phyloP scores from a whole-genome alignment of 2,888 invertebrate genomes.

The Drosophila aldrichi region DNA sequence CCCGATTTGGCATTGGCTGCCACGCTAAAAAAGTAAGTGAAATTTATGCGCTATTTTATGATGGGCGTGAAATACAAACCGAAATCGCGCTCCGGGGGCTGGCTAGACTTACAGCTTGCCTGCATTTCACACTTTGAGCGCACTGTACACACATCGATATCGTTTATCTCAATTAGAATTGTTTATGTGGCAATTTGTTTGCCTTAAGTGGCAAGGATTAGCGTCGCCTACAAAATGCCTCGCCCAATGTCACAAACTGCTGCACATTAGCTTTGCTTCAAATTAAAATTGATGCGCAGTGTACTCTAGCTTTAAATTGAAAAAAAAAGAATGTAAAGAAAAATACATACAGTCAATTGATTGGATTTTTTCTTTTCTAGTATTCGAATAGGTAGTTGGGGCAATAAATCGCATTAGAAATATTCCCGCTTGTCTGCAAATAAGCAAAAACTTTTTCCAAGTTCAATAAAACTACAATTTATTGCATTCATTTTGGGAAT shows the following conservation, averaged over 20 bases:
- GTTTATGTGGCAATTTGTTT: conserved; percentile 80
- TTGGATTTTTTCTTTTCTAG: conserved; percentile 10
- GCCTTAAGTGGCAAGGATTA: conserved; percentile 68
- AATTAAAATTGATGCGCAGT: conserved; percentile 69
- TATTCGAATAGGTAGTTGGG: conserved; percentile 1
- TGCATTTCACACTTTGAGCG: conserved; percentile 64
- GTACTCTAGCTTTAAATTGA: conserved; percentile 12
- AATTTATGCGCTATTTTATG: conserved; percentile 77
- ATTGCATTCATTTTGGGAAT: not conserved
- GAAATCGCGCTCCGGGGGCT: not conserved
- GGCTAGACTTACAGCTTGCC: conserved; percentile 51
- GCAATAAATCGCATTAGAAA: conserved; percentile 3
- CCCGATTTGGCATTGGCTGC: conserved; percentile 89
- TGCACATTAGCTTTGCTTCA: conserved; percentile 36
- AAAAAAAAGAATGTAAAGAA: conserved; percentile 1
- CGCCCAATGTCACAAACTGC: conserved; percentile 47
- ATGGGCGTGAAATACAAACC: conserved; percentile 33
- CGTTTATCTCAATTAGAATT: conserved; percentile 77
- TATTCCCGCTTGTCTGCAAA: not conserved
- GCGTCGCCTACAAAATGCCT: conserved; percentile 34
- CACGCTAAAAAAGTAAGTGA: conserved; percentile 88
- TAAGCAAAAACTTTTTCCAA: not conserved
- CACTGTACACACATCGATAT: conserved; percentile 46
- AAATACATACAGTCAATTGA: conserved; percentile 6
- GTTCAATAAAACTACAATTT: not conserved